Conservation (phyloP, 2,888 invertebrate species). For the Pyrgus malvae region DNA sequence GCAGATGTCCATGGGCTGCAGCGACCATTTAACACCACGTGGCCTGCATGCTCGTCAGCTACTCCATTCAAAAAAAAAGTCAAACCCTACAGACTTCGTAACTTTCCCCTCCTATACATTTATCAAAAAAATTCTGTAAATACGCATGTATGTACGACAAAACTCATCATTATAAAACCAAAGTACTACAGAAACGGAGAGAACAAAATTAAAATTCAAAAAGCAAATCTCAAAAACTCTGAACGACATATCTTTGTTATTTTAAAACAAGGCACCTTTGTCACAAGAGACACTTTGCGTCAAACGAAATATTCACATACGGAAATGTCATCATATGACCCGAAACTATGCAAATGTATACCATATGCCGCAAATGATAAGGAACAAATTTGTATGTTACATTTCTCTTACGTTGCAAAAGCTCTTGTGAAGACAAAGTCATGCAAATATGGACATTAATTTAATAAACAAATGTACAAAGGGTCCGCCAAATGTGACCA, state of each 20-base stretch:
- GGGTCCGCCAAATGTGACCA: conserved; percentile 19
- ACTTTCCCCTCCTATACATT: too few species aligned
- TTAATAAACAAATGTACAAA: conserved; percentile 27
- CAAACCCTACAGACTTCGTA: too few species aligned
- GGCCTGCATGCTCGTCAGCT: too few species aligned
- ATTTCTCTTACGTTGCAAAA: not conserved
- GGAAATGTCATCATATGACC: conserved; percentile 9
- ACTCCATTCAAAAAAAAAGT: too few species aligned
- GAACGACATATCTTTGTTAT: conserved; percentile 45
- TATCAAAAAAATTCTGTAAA: too few species aligned
- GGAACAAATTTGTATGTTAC: not conserved
- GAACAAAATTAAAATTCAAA: conserved; percentile 39
- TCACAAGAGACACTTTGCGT: conserved; percentile 33
- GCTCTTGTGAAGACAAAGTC: conserved; percentile 21
- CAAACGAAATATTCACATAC: conserved; percentile 29
- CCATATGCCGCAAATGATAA: not conserved
- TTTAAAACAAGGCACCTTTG: conserved; percentile 47
- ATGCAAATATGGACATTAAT: conserved; percentile 27
- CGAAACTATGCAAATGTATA: conserved; percentile 11
- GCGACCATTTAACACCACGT: too few species aligned
- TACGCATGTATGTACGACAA: too few species aligned
- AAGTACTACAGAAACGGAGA: too few species aligned
- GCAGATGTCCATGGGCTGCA: too few species aligned
- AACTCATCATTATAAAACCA: too few species aligned
- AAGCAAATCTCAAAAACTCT: conserved; percentile 38